Conservation (phyloP, 2,113 vertebrate genomes). For the Phycodurus eques region DNA sequence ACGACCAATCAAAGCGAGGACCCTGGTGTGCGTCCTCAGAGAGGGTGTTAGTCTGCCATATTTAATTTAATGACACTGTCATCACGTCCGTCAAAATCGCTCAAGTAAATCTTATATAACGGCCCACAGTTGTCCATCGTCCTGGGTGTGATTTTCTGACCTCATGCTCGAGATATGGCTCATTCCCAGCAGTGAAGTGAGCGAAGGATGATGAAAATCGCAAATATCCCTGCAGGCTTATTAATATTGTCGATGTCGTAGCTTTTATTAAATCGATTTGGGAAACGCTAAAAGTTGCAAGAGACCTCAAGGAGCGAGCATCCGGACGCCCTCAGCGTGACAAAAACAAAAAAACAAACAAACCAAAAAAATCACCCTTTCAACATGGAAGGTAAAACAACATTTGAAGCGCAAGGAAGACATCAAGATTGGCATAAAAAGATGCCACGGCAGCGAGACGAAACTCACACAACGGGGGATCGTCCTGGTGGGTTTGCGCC, state of each 20-base stretch:
- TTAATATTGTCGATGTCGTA: constrained; percentile 55
- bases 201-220: constrained; percentile 52
- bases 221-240: constrained; percentile 43
- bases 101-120: constrained; percentile 24
- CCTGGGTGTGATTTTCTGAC: constrained; percentile 51
- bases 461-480: constrained; percentile 40
- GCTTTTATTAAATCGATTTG: constrained; percentile 38
- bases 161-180: constrained; percentile 46
- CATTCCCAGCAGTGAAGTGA: constrained; percentile 37
- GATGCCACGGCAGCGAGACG: not conserved
- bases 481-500: constrained; percentile 45
- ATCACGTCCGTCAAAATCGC: not conserved
- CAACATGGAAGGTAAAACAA: constrained; percentile 32
- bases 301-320: constrained; percentile 29
- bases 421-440: not conserved
- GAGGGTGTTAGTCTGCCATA: constrained; percentile 30
- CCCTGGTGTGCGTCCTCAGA: constrained; percentile 27
- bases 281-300: constrained; percentile 27
- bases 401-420: constrained; percentile 27
- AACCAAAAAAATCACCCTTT: constrained; percentile 18
- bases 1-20: constrained; percentile 52
- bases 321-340: constrained; percentile 6
- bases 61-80: constrained; percentile 10
- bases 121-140: constrained; percentile 35
- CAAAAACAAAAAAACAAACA: not conserved